Percentiles rank a stretch among this genome's conserved stretches.
Evolutionary conservation across 1,140 invertebrate genomes (phyloP).

Genomic region (Bombus difficillimus): DNA sequence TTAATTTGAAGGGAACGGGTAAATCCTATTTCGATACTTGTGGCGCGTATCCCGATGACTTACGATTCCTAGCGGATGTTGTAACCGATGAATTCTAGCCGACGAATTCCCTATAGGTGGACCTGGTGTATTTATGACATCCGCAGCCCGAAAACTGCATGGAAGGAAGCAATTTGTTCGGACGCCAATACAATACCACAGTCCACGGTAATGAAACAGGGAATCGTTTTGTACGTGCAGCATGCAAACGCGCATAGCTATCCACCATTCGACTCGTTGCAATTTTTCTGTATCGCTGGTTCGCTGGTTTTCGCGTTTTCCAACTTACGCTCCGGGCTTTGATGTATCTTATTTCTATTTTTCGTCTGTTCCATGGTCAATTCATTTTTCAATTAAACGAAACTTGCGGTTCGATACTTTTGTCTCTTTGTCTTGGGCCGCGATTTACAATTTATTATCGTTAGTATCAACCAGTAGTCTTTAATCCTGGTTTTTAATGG

Average conservation of each 20-base stretch:
- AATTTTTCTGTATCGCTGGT: slow-evolving; percentile 9
- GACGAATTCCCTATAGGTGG: slow-evolving; percentile 62
- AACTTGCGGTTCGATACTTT: background rate
- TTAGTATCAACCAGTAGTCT: too few relatives aligned
- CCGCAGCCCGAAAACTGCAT: slow-evolving; percentile 64
- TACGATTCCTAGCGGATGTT: slow-evolving; percentile 35
- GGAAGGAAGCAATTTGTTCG: slow-evolving; percentile 67
- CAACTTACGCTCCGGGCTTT: background rate
- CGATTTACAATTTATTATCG: background rate
- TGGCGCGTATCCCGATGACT: slow-evolving; percentile 53
- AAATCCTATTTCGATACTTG: slow-evolving; percentile 55
- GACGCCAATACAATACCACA: slow-evolving; percentile 56
- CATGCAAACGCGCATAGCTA: background rate
- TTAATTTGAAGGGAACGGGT: slow-evolving; percentile 7
- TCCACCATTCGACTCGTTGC: background rate
- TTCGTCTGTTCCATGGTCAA: background rate
- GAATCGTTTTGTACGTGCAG: slow-evolving; percentile 35
- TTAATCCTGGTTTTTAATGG: too few relatives aligned
- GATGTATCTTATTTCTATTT: background rate
- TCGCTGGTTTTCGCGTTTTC: background rate
- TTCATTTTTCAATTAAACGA: background rate
- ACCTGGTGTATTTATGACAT: slow-evolving; percentile 60
- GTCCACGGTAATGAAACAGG: slow-evolving; percentile 48
- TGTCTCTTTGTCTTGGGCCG: background rate
- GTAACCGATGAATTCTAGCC: slow-evolving; percentile 47